A percentile compares a stretch with the other conserved stretches of the same genome.
Evolutionary conservation across 2,888 invertebrate species (phyloP).

Genomic region (Chrysomela aeneicollis): DNA sequence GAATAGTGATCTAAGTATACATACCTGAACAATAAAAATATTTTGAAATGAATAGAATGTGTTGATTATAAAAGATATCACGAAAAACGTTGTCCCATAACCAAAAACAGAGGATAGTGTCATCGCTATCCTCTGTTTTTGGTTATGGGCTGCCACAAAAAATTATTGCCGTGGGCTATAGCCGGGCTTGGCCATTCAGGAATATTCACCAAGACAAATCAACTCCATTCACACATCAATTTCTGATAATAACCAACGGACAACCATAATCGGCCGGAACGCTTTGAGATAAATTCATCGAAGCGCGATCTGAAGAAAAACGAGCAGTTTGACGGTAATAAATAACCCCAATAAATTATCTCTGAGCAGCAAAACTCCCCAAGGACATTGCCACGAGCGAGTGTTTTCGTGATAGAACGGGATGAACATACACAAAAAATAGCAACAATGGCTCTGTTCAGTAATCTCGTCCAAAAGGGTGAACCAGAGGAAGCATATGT

Average conservation of each 20-base stretch:
- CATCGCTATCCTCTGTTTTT: too few relatives aligned
- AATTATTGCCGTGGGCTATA: too few relatives aligned
- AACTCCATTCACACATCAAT: not conserved
- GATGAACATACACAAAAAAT: conserved; percentile 2
- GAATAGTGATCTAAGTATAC: too few relatives aligned
- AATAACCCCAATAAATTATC: conserved; percentile 21
- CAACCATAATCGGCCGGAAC: conserved; percentile 16
- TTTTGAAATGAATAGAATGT: too few relatives aligned
- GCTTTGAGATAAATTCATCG: conserved; percentile 17
- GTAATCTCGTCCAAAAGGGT: not conserved
- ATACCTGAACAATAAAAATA: too few relatives aligned
- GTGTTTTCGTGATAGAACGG: not conserved
- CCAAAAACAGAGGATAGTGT: too few relatives aligned
- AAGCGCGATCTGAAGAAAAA: conserved; percentile 10
- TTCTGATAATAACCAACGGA: conserved; percentile 2
- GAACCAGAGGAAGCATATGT: not conserved
- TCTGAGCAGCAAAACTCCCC: conserved; percentile 10
- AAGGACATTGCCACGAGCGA: conserved; percentile 11
- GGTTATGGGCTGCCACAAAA: too few relatives aligned
- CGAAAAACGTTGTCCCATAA: too few relatives aligned
- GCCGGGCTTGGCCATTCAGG: too few relatives aligned
- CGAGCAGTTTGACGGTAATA: conserved; percentile 11
- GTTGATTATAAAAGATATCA: too few relatives aligned
- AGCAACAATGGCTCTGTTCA: not conserved
- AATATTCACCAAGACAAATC: too few relatives aligned